Base-by-base conservation (phyloP, 2,113 vertebrate genomes). In the Dipodomys stephensi region DNA sequence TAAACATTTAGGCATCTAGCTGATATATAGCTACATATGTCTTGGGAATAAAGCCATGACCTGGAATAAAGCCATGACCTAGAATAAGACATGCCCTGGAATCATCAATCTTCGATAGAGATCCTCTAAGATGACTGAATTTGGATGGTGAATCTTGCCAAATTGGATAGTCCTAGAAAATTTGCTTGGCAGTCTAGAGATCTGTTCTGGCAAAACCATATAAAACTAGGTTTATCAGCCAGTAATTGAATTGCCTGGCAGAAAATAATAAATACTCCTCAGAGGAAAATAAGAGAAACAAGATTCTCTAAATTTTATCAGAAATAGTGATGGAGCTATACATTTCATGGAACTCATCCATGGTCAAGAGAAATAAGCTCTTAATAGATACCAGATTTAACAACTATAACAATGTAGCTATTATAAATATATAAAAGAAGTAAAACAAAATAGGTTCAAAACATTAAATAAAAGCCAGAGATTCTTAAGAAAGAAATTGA, bases 181-280 rank as follows among this genome's bases (percentile, higher is more conserved):
- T 90, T 77, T 15, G 30, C 4, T 57, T 77, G 44, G 8, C n/a
- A 35, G 68, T 78, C 32, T 81, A 72, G 18, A 68, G 25, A 53
- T 68, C 7, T 65, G 18, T 92, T 4, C 44, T 84, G 53, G 60
- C 3, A 87, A 81, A 57, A 8, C 5, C 76, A 86, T 53, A 53
- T 77, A 74, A 85, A 46, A 62, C 19, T 71, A 80, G 74, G 9
- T 6, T 90, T 65, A 28, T 30, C 12, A 60, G 46, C n/a, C 32
- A 68, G 8, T 35, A 95, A 39, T 39, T 91, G 39, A 90, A 53
- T 16, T 96, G 23, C 7, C 22, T 83, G 4, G 28, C 28, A 74
- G 44, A 83, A 83, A 88, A 64, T 49, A 91, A 71, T 82, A 68
- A 82, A 92, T 90, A 74, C 49, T 92, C 74, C 93, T 84, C 39